Percentiles rank a stretch among this genome's conserved stretches.
Evolutionary conservation across 2,797 vertebrate genomes (phyloP).

Genomic region (Bucorvus abyssinicus): DNA sequence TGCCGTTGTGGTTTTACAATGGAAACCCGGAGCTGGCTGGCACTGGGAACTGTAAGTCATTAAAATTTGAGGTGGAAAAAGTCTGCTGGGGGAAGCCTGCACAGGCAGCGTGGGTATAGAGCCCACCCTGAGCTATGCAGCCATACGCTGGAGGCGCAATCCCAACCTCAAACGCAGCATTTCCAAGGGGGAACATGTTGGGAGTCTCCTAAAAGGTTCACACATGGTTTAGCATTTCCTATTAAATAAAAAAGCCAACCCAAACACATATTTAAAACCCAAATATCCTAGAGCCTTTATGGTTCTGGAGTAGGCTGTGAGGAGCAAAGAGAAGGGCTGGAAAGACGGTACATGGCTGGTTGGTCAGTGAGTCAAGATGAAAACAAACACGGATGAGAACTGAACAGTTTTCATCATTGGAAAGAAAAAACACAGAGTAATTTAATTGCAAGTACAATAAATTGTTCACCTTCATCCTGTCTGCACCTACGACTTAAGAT

Average conservation of each 20-base stretch:
- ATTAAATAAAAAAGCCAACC: not conserved
- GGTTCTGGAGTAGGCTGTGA: not conserved
- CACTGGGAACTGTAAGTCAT: not conserved
- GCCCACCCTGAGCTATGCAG: not conserved
- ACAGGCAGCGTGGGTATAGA: not conserved
- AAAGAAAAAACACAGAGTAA: not conserved
- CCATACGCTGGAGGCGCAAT: not conserved
- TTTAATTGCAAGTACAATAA: not conserved
- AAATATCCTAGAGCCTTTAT: not conserved
- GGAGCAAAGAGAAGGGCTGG: not conserved
- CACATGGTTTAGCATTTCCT: not conserved
- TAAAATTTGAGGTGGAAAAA: not conserved
- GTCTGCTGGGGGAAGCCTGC: not conserved
- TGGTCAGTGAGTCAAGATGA: not conserved
- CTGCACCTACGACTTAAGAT: not conserved
- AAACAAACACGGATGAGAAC: not conserved
- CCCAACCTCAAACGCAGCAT: not conserved
- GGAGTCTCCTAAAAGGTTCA: not conserved
- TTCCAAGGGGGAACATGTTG: not conserved
- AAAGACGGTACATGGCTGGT: not conserved
- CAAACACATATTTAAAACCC: not conserved
- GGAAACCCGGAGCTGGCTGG: not conserved
- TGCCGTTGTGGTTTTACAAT: not conserved
- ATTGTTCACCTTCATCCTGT: not conserved
- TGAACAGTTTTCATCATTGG: not conserved